phyloP scores from a whole-genome alignment of 2,113 vertebrate genomes.

The Circaetus gallicus region DNA sequence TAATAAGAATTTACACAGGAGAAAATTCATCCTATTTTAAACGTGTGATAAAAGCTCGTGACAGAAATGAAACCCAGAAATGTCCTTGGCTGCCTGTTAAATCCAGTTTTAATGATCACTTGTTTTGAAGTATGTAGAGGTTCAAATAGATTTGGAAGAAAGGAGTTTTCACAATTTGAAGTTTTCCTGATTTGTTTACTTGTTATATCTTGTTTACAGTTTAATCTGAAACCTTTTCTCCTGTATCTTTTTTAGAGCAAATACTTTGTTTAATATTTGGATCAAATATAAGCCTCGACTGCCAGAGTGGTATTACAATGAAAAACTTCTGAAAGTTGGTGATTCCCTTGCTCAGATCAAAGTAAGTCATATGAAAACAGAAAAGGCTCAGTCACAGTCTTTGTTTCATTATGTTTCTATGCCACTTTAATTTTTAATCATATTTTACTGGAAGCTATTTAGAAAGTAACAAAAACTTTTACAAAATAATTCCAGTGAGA shows the following conservation, averaged over 20 bases:
- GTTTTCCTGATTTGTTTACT: constrained; percentile 18
- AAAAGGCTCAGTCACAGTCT: neutral
- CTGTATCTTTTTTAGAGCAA: constrained; percentile 74
- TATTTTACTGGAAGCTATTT: neutral
- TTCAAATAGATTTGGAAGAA: constrained; percentile 25
- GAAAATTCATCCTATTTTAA: neutral
- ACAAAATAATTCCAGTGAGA: neutral
- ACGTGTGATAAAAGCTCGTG: neutral
- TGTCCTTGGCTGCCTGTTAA: neutral
- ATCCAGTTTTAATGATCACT: neutral
- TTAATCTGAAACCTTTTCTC: constrained; percentile 19
- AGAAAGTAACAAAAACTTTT: neutral
- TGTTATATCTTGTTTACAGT: constrained; percentile 3
- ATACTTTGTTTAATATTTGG: constrained; percentile 85
- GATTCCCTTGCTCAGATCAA: constrained; percentile 84
- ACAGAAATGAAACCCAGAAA: constrained; percentile 23
- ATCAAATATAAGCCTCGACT: constrained; percentile 85
- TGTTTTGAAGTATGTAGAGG: neutral
- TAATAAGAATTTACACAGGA: neutral
- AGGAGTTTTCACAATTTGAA: neutral
- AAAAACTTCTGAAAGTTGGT: constrained; percentile 84
- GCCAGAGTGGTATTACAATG: constrained; percentile 81
- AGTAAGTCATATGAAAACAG: constrained; percentile 70
- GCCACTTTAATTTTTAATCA: neutral
- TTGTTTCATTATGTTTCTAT: neutral